Percentiles rank a stretch among this genome's conserved stretches.
phyloP scores from a whole-genome alignment of 37 sponge, comb jelly and placozoan species.

The Petrosia ficiformis region DNA sequence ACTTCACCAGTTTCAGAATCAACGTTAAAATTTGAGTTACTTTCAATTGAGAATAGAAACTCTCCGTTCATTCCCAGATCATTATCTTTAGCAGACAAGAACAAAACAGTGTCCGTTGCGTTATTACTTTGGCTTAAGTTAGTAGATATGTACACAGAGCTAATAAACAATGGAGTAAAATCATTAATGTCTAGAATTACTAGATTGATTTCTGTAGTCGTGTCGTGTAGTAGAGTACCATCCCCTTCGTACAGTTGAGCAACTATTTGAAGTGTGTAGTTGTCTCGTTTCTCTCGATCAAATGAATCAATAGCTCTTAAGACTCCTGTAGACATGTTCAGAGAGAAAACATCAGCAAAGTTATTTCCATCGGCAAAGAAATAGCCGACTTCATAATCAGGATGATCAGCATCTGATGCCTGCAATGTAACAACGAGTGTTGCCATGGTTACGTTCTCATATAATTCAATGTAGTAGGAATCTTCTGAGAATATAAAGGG shows the following conservation, averaged over 20 bases:
- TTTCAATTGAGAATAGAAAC: constrained; percentile 14
- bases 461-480: constrained; percentile 5
- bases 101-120: constrained; percentile 24
- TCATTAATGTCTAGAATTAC: constrained; percentile 53
- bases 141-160: neutral
- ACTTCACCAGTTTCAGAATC: constrained; percentile 50
- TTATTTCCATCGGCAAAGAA: neutral
- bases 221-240: neutral
- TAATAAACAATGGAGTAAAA: constrained; percentile 19
- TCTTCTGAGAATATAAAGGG: constrained; percentile 2
- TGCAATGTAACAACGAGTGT: neutral
- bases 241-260: constrained; percentile 2
- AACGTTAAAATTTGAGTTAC: constrained; percentile 21
- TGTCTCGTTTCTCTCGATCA: constrained; percentile 30
- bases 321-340: neutral
- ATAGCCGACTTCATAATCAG: constrained; percentile 8
- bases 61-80: constrained; percentile 37
- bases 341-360: neutral
- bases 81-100: constrained; percentile 36
- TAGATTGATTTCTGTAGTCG: constrained; percentile 16
- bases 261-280: constrained; percentile 19
- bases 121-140: constrained; percentile 16
- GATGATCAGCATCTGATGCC: constrained; percentile 33
- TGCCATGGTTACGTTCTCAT: constrained; percentile 17
- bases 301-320: neutral